Base-by-base conservation (phyloP, 1,140 invertebrate species). In the Rhopalosiphum padi region DNA sequence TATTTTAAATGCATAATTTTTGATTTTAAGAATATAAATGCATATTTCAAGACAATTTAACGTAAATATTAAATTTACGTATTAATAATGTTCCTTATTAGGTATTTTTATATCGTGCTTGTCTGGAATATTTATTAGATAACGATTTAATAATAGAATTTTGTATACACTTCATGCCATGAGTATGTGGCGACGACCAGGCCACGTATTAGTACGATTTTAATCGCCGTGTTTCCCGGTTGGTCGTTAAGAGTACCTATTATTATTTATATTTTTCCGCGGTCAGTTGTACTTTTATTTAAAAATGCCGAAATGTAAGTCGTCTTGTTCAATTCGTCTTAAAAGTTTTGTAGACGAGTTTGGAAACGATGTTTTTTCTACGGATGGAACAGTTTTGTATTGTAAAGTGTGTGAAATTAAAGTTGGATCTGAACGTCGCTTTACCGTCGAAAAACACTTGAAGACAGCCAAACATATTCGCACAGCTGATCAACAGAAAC, bases 321-420 rank as follows among this genome's bases (percentile, higher is more conserved):
- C 51, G 21, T 53, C 51, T 53, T 53, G 51, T 53, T 53, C 51
- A 22, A 53, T 53, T 53, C 51, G 51, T 53, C 51, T 53, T 22
- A 8, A 83, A 83, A 83, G 18, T 83, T 83, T 48, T 48, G 46
- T 48, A 1, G 11, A 48, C 11, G 46, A 48, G 11, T 48, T 48
- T 15, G 46, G 46, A 48, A 48, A 48, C 0, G 9, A 48, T 48
- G 46, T 48, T 48, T 48, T 48, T 48, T 48, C 46, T 48, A 48
- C 46, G 11, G 46, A 48, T 48, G 46, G 46, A 15, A 15, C 11
- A 0, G 83, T 86, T 86, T 86, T 86, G 2, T 86, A 41, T 86
- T 86, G 83, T 86, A 86, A 86, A 8, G 41, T 46, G 41, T 86
- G 41, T 86, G 83, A 86, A 37, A 86, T 8, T 86, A 86, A 86